phyloP scores from a whole-genome alignment of 2,797 vertebrate species.

The Sternotherus odoratus region DNA sequence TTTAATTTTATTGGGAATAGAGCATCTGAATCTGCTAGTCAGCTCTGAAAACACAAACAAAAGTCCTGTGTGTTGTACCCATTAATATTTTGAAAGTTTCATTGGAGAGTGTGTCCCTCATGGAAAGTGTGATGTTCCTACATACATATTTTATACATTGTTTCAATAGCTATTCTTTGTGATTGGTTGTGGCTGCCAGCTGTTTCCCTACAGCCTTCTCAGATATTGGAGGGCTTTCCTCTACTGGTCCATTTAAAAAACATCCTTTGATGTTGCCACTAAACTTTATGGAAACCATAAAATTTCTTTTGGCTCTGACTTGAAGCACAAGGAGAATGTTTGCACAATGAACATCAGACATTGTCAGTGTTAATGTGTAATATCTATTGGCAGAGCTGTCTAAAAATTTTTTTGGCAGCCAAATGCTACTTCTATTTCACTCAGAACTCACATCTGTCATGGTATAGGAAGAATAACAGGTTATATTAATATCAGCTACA shows the following conservation, averaged over 20 bases:
- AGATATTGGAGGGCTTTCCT: slow-evolving; percentile 53
- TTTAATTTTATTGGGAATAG: neutral
- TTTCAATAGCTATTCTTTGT: slow-evolving; percentile 18
- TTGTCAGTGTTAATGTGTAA: slow-evolving; percentile 67
- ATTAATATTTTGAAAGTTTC: neutral
- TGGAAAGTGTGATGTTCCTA: neutral
- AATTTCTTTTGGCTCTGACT: slow-evolving; percentile 54
- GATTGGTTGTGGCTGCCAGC: slow-evolving; percentile 26
- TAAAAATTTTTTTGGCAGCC: slow-evolving; percentile 70
- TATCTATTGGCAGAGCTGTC: slow-evolving; percentile 64
- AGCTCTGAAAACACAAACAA: accelerated
- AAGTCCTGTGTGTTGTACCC: neutral
- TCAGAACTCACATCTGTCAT: slow-evolving; percentile 59
- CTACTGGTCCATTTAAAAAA: slow-evolving; percentile 52
- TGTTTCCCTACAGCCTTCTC: slow-evolving; percentile 29
- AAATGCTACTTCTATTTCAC: slow-evolving; percentile 72
- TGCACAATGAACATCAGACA: slow-evolving; percentile 59
- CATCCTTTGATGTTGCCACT: slow-evolving; percentile 53
- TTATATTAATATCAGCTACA: slow-evolving; percentile 67
- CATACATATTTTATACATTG: neutral
- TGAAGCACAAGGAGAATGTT: slow-evolving; percentile 68
- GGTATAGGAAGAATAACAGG: slow-evolving; percentile 55
- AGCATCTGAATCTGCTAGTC: neutral
- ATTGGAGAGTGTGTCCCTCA: neutral
- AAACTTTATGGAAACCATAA: slow-evolving; percentile 71